Percentiles rank a stretch among this genome's conserved stretches.
phyloP scores from a whole-genome alignment of 2,113 vertebrate genomes.

The Diadophis punctatus region DNA sequence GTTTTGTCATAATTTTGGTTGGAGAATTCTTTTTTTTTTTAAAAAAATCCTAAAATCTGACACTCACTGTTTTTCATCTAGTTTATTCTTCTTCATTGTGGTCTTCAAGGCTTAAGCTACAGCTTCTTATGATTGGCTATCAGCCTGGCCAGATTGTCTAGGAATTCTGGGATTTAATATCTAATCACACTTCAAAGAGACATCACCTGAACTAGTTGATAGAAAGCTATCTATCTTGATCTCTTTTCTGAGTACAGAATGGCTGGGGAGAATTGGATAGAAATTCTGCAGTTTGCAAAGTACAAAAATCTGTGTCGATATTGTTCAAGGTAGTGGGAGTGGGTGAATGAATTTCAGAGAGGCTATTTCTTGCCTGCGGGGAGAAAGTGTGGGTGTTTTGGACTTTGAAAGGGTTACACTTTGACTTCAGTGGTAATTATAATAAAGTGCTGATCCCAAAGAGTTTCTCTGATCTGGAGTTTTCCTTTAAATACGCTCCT shows the following conservation, averaged over 20 bases:
- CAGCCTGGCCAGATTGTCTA: background rate
- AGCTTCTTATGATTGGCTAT: background rate
- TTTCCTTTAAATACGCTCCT: background rate
- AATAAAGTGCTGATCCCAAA: background rate
- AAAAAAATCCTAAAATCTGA: background rate
- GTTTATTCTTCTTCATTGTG: background rate
- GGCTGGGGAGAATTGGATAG: background rate
- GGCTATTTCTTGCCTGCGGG: background rate
- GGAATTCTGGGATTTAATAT: background rate
- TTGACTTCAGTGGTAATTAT: background rate
- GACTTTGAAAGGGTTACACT: constrained; percentile 7
- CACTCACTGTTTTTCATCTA: background rate
- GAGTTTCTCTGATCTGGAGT: constrained; percentile 40
- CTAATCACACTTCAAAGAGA: background rate
- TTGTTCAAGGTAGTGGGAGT: background rate
- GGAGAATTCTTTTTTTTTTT: background rate
- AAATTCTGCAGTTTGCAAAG: background rate
- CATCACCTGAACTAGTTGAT: background rate
- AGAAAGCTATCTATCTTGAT: background rate
- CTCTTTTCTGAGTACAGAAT: background rate
- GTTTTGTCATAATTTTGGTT: background rate
- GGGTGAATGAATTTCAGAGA: background rate
- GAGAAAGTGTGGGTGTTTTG: background rate
- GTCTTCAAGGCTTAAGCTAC: background rate
- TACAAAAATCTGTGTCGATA: background rate